phyloP scores from a whole-genome alignment of 2,888 invertebrate species.

The Lamellibrachia columna region DNA sequence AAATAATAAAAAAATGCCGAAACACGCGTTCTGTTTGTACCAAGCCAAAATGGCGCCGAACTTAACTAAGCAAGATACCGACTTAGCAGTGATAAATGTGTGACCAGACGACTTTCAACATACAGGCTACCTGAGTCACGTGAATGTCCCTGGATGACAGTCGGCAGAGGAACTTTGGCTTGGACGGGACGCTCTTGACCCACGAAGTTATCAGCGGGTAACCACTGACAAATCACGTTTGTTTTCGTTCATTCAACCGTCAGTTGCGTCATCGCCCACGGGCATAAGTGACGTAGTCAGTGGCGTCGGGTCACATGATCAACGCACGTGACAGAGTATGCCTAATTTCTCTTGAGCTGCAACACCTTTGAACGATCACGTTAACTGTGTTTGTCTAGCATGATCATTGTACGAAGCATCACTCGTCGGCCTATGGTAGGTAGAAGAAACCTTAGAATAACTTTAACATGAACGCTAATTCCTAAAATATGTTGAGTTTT shows the following conservation, averaged over 20 bases:
- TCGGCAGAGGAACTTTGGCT: not conserved
- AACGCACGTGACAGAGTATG: not conserved
- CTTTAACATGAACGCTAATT: too few relatives aligned
- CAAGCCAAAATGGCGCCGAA: not conserved
- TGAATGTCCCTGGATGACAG: not conserved
- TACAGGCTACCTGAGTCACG: not conserved
- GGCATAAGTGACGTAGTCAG: not conserved
- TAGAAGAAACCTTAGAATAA: too few relatives aligned
- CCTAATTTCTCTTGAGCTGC: not conserved
- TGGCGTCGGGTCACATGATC: not conserved
- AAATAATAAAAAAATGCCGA: not conserved
- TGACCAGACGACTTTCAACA: too few relatives aligned
- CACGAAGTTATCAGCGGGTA: not conserved
- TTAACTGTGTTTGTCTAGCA: too few relatives aligned
- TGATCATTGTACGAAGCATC: too few relatives aligned
- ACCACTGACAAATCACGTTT: not conserved
- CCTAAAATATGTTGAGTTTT: too few relatives aligned
- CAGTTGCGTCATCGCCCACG: not conserved
- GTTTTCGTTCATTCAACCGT: not conserved
- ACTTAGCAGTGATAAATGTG: too few relatives aligned
- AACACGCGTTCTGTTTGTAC: not conserved
- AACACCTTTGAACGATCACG: too few relatives aligned
- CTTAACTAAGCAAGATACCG: not conserved
- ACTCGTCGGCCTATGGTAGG: too few relatives aligned
- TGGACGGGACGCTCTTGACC: not conserved